Conservation (phyloP, 2,113 vertebrate genomes). For the Mormyrus lacerda region DNA sequence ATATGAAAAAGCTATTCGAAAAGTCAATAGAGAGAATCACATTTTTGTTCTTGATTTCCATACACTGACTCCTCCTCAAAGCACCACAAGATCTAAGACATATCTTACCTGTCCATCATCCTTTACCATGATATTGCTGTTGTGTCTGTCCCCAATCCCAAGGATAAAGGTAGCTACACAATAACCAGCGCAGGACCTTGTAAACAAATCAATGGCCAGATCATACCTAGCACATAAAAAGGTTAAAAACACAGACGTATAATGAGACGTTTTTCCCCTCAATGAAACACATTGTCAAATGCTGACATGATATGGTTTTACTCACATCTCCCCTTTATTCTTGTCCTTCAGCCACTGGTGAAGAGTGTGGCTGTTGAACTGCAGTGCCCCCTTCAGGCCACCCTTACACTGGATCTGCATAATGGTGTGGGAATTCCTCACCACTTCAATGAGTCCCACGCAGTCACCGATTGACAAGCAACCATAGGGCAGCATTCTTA, state of each 20-base stretch:
- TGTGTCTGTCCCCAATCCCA: slow-evolving; percentile 95
- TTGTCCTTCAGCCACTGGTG: slow-evolving; percentile 98
- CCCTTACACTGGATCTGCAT: slow-evolving; percentile 99
- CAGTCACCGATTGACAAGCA: slow-evolving; percentile 94
- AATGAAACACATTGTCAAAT: neutral
- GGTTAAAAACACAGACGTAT: neutral
- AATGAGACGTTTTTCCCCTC: neutral
- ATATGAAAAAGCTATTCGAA: slow-evolving; percentile 87
- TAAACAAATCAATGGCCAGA: slow-evolving; percentile 92
- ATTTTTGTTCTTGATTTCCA: neutral
- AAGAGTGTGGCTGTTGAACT: slow-evolving; percentile 93
- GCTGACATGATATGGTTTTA: slow-evolving; percentile 10
- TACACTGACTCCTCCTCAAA: neutral
- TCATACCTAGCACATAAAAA: slow-evolving; percentile 71
- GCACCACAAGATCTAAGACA: neutral
- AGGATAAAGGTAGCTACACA: slow-evolving; percentile 97
- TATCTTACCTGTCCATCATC: slow-evolving; percentile 87
- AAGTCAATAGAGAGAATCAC: slow-evolving; percentile 15
- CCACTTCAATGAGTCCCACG: slow-evolving; percentile 95
- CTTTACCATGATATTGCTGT: slow-evolving; percentile 99
- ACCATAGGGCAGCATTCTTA: slow-evolving; percentile 94
- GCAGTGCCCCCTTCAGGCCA: slow-evolving; percentile 88
- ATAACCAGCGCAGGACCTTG: slow-evolving; percentile 93
- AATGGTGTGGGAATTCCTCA: slow-evolving; percentile 93
- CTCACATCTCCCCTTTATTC: slow-evolving; percentile 97